These are phyloP conservation scores for Falco novaeseelandiae DNA, from an alignment of 2,797 vertebrate species.

Conservation along the genomic window DNA sequence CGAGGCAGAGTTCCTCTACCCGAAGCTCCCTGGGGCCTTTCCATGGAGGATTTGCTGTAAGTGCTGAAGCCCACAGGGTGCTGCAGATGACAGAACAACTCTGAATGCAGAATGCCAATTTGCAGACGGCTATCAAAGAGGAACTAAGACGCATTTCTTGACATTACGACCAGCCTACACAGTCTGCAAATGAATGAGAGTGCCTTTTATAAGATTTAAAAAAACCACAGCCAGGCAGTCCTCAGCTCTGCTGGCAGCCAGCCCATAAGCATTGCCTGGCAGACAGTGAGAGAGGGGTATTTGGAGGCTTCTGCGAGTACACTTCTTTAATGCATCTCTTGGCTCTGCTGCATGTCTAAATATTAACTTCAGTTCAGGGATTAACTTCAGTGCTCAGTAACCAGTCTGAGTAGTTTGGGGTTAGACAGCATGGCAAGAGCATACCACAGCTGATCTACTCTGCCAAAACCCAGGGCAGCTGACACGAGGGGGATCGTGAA, in stretches of 20 bases:
- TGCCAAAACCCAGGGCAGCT: neutral
- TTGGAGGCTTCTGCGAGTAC: neutral
- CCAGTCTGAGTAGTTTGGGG: neutral
- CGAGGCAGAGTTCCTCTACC: neutral
- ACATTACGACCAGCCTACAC: constrained; percentile 41
- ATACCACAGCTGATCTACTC: neutral
- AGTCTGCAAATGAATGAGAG: constrained; percentile 60
- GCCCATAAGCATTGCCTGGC: neutral
- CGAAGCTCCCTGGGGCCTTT: neutral
- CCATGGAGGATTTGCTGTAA: neutral
- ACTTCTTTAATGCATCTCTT: constrained; percentile 10
- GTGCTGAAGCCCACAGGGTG: neutral
- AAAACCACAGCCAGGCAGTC: neutral
- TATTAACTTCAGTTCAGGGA: neutral
- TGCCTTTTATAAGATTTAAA: neutral
- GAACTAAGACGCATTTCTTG: constrained; percentile 41
- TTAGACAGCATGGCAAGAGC: accelerated
- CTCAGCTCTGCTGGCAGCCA: constrained; percentile 43
- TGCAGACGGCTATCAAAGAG: neutral
- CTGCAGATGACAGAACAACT: neutral
- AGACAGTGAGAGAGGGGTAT: neutral
- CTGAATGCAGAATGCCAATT: neutral
- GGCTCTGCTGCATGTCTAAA: neutral
- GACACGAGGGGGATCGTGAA: accelerated
- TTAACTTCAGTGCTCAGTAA: neutral